Evolutionary conservation across 2,888 invertebrate species (phyloP).

Genomic region (Theristus sp.): DNA sequence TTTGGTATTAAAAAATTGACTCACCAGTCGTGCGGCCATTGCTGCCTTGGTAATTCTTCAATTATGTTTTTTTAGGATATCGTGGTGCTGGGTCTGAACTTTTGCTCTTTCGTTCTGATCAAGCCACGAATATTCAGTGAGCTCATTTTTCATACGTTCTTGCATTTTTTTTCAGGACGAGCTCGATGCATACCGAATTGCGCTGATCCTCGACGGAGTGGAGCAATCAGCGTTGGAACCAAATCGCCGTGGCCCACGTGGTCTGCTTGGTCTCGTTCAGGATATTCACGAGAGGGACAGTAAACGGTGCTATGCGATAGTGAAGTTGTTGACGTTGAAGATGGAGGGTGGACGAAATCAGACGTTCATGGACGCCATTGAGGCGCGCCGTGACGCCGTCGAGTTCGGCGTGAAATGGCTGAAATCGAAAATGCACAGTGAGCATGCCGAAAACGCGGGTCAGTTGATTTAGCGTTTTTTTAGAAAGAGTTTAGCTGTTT

Average conservation of each 20-base stretch:
- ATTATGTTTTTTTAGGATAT: no score
- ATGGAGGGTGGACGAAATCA: not conserved
- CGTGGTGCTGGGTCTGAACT: not conserved
- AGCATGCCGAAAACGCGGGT: not conserved
- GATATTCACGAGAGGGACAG: not conserved
- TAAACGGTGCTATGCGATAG: not conserved
- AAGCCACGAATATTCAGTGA: no score
- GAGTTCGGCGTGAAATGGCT: slow-evolving; percentile 39
- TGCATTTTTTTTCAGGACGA: not conserved
- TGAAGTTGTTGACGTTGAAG: not conserved
- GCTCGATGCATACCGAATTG: not conserved
- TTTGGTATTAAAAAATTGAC: no score
- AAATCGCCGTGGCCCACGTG: not conserved
- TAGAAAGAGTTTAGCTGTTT: no score
- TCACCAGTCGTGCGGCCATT: no score
- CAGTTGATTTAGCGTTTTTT: not conserved
- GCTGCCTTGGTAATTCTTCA: no score
- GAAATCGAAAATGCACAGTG: slow-evolving; percentile 32
- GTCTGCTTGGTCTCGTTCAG: not conserved
- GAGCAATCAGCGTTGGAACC: not conserved
- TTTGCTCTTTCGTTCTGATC: not conserved
- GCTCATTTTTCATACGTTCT: no score
- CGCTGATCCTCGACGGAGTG: not conserved
- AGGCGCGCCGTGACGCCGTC: slow-evolving; percentile 35
- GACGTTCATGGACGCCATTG: slow-evolving; percentile 34